A percentile compares a stretch with the other conserved stretches of the same genome.
phyloP scores from a whole-genome alignment of 2,888 invertebrate species.

The Lymantria dispar region DNA sequence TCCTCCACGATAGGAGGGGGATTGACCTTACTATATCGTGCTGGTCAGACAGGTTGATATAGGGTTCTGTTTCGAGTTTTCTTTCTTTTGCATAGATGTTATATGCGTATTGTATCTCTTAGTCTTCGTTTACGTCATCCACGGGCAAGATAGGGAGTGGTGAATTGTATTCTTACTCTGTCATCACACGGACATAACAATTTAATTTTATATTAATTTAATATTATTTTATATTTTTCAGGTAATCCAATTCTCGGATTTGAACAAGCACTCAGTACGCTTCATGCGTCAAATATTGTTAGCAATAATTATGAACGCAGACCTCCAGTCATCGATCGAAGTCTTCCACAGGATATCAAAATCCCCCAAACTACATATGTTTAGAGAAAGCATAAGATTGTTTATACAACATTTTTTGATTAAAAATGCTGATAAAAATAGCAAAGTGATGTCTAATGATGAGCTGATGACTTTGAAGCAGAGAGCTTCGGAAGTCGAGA shows the following conservation, averaged over 20 bases:
- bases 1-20: too few relatives aligned
- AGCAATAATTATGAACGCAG: slow-evolving; percentile 86
- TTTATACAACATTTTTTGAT: slow-evolving; percentile 94
- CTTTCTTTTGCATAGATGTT: too few relatives aligned
- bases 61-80: too few relatives aligned
- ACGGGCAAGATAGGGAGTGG: too few relatives aligned
- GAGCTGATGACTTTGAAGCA: slow-evolving; percentile 67
- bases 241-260: slow-evolving; percentile 93
- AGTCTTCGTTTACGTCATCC: too few relatives aligned
- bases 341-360: slow-evolving; percentile 89
- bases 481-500: slow-evolving; percentile 85
- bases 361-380: slow-evolving; percentile 88
- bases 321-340: slow-evolving; percentile 81
- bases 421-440: slow-evolving; percentile 81
- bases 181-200: too few relatives aligned
- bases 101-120: too few relatives aligned
- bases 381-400: slow-evolving; percentile 91
- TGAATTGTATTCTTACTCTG: too few relatives aligned
- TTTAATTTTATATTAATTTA: too few relatives aligned
- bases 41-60: too few relatives aligned
- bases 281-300: slow-evolving; percentile 90
- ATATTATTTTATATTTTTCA: slow-evolving; percentile 42
- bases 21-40: too few relatives aligned
- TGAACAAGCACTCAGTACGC: slow-evolving; percentile 90
- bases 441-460: slow-evolving; percentile 47